These are phyloP conservation scores for Silvanus unidentatus DNA, from an alignment of 2,888 invertebrate genomes.

Conservation along the genomic window DNA sequence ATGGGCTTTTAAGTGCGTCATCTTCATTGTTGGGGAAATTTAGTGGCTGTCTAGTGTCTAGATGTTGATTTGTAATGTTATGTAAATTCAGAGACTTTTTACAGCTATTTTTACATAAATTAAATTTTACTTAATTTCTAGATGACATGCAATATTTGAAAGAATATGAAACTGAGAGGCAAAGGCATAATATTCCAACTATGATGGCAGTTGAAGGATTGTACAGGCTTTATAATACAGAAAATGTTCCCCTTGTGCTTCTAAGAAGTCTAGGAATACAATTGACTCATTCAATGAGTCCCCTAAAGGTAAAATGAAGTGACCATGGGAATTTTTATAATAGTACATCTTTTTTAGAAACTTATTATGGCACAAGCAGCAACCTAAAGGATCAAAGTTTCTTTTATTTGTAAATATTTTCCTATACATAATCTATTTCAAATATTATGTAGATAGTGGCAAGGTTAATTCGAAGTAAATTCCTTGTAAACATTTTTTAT, in stretches of 20 bases:
- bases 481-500: no score
- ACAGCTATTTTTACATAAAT: no score
- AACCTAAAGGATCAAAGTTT: slow-evolving; percentile 24
- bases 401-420: no score
- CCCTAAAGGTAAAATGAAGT: slow-evolving; percentile 59
- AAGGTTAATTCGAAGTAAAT: no score
- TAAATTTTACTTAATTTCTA: no score
- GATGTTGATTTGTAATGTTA: no score
- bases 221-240: slow-evolving; percentile 73
- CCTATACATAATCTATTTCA: no score
- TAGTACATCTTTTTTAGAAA: slow-evolving; percentile 48
- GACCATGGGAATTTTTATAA: neutral
- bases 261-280: slow-evolving; percentile 77
- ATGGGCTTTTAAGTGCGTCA: no score
- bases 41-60: no score
- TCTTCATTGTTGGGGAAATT: no score
- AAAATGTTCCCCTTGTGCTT: slow-evolving; percentile 69
- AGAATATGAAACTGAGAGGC: slow-evolving; percentile 78
- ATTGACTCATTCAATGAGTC: slow-evolving; percentile 66
- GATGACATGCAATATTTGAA: slow-evolving; percentile 65
- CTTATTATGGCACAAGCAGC: slow-evolving; percentile 51
- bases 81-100: no score
- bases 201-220: slow-evolving; percentile 83
- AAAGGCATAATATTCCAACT: slow-evolving; percentile 82
- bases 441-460: no score